phyloP scores from a whole-genome alignment of 2,888 invertebrate species.

The Netelia fuscicornis region DNA sequence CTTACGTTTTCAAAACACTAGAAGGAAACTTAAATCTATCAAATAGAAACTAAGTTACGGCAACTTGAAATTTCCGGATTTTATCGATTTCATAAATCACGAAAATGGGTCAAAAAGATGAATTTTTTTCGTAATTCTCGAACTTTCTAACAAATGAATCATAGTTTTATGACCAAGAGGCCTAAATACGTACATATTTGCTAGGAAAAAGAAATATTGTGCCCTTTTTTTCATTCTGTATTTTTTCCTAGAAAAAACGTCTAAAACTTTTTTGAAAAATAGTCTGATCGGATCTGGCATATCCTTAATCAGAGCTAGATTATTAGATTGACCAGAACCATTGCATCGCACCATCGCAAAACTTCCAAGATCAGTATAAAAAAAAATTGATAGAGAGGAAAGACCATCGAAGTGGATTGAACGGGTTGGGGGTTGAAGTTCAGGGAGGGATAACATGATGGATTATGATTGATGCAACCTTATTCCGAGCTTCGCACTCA shows the following conservation, averaged over 20 bases:
- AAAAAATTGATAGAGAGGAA: constrained; percentile 42
- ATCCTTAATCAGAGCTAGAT: background rate
- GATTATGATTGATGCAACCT: constrained; percentile 57
- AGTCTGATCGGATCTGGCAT: background rate
- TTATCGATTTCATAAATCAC: too few relatives aligned
- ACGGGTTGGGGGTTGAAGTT: background rate
- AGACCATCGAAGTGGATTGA: constrained; percentile 51
- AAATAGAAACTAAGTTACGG: too few relatives aligned
- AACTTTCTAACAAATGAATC: too few relatives aligned
- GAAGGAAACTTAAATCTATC: too few relatives aligned
- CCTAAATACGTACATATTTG: too few relatives aligned
- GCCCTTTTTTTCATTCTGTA: background rate
- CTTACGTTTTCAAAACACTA: too few relatives aligned
- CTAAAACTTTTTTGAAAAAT: background rate
- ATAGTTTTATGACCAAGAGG: too few relatives aligned
- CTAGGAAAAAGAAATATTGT: too few relatives aligned
- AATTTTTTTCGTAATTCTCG: too few relatives aligned
- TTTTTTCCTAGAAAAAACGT: too few relatives aligned
- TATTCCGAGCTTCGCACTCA: constrained; percentile 10
- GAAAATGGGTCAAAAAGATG: too few relatives aligned
- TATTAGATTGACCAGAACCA: background rate
- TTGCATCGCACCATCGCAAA: background rate
- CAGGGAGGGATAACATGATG: constrained; percentile 24
- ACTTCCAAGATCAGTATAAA: background rate
- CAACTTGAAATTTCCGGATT: too few relatives aligned